Percentiles rank a stretch among this genome's conserved stretches.
phyloP scores from a whole-genome alignment of 2,113 vertebrate species.

The Alexandromys fortis region DNA sequence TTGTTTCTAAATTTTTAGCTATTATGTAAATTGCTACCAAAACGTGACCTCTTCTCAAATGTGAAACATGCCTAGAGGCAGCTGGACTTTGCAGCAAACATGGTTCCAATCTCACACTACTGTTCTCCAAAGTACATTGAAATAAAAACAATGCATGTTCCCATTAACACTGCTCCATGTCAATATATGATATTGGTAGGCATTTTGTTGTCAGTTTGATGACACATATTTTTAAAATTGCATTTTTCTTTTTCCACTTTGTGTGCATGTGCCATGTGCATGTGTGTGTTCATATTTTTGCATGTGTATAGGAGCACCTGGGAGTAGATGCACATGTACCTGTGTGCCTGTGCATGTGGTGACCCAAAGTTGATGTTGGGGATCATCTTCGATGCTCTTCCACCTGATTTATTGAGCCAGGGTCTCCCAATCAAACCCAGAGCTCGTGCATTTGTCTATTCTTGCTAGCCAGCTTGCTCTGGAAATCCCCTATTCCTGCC shows the following conservation, averaged over 20 bases:
- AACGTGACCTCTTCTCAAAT: background rate
- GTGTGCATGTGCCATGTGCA: background rate
- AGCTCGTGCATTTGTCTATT: background rate
- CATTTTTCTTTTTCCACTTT: background rate
- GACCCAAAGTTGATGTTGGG: no score
- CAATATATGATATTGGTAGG: background rate
- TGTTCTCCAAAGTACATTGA: background rate
- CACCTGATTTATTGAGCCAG: background rate
- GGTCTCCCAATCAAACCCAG: background rate
- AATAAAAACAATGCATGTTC: background rate
- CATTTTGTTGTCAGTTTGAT: background rate
- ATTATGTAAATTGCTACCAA: background rate
- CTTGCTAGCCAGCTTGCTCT: background rate
- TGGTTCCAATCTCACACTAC: background rate
- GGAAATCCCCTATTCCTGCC: background rate
- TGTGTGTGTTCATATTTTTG: background rate
- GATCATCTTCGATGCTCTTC: background rate
- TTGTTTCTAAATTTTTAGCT: constrained; percentile 24
- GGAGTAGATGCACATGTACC: background rate
- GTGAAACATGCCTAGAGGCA: background rate
- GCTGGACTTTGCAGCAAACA: background rate
- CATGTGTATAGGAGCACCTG: background rate
- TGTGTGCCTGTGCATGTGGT: background rate
- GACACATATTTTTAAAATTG: background rate
- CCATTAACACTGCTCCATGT: background rate